phyloP scores from a whole-genome alignment of 1,140 invertebrate genomes.

The Geopemphigus sp. region DNA sequence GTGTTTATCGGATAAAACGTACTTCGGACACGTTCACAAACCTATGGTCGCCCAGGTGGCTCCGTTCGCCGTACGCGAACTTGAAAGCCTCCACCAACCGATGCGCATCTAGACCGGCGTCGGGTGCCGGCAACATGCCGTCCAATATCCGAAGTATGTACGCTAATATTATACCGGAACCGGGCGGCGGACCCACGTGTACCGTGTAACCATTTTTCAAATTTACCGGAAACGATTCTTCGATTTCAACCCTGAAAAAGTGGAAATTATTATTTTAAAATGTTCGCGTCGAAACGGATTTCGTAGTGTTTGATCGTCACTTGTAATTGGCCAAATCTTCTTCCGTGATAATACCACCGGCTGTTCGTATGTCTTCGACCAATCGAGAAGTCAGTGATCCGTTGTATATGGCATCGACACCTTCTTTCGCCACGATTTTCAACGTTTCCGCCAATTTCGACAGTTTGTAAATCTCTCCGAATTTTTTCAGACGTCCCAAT shows the following conservation, averaged over 20 bases:
- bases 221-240: conserved; percentile 60
- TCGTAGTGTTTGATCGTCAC: conserved; percentile 51
- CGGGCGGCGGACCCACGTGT: conserved; percentile 75
- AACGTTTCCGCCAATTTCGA: conserved; percentile 72
- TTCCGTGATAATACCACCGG: conserved; percentile 73
- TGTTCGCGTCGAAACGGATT: no score
- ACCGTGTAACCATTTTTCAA: conserved; percentile 64
- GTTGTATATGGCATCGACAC: conserved; percentile 65
- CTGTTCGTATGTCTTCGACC: conserved; percentile 67
- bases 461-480: conserved; percentile 69
- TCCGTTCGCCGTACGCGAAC: conserved; percentile 86
- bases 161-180: conserved; percentile 73
- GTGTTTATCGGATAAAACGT: not conserved
- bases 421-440: conserved; percentile 66
- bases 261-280: not conserved
- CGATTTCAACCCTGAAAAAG: conserved; percentile 61
- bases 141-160: conserved; percentile 86
- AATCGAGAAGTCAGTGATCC: conserved; percentile 66
- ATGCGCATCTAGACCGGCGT: conserved; percentile 64
- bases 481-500: conserved; percentile 61
- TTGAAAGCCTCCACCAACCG: conserved; percentile 89
- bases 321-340: conserved; percentile 68
- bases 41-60: conserved; percentile 78
- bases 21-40: conserved; percentile 55
- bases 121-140: conserved; percentile 59